Evolutionary conservation across 1,140 invertebrate species (phyloP).

Genomic region (Druon quercuslanigerum): DNA sequence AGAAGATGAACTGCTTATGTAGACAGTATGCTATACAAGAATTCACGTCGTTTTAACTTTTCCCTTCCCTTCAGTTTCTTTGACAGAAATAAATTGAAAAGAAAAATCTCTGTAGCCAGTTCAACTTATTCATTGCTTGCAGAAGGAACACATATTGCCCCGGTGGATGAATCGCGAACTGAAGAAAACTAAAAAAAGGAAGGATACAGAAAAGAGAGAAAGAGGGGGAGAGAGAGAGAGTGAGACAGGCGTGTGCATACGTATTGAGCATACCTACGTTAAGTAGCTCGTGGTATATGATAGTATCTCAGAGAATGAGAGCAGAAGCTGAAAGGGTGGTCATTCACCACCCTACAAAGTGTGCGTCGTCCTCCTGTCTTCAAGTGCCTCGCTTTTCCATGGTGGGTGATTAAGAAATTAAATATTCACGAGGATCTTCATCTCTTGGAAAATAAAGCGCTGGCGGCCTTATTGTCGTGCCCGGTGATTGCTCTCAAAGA

Average conservation of each 20-base stretch:
- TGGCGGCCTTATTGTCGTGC: neutral
- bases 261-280: neutral
- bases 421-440: slow-evolving; percentile 50
- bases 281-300: slow-evolving; percentile 7
- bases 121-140: slow-evolving; percentile 20
- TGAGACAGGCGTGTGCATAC: slow-evolving; percentile 2
- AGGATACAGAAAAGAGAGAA: too few species aligned
- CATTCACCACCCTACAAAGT: neutral
- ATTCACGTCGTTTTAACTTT: neutral
- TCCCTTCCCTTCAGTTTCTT: neutral
- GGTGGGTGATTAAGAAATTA: slow-evolving; percentile 57
- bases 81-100: neutral
- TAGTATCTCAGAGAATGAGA: neutral
- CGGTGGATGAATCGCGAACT: neutral
- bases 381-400: neutral
- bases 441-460: slow-evolving; percentile 14
- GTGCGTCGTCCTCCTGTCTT: slow-evolving; percentile 2
- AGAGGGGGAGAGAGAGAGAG: too few species aligned
- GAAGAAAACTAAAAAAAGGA: slow-evolving; percentile 12
- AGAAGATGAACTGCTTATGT: too few species aligned
- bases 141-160: neutral
- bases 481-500: neutral
- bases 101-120: neutral
- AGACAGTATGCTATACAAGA: neutral
- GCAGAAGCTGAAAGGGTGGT: slow-evolving; percentile 10